Evolutionary conservation across 2,113 vertebrate species (phyloP), one percentile per base, ranked within the genome.

Genomic region (Morone chrysops): DNA sequence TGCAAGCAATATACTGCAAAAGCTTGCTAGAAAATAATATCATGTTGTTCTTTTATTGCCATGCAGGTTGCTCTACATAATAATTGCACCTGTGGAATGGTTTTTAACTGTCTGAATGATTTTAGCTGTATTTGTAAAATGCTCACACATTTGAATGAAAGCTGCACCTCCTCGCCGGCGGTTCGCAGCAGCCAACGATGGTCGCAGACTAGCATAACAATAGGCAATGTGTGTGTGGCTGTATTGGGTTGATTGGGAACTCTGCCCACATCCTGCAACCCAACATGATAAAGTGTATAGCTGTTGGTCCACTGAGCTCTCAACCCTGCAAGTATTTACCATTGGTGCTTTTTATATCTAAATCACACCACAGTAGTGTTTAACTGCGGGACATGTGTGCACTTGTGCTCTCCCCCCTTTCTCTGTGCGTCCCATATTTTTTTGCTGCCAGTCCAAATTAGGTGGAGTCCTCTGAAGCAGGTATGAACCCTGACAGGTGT

Each of bases 401-500:
- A 76, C 90, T 92, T 89, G 91, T 92, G 70, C 82, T 72, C 67
- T 57, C 65, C 36, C 62, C 77, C 56, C 73, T 43, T 50, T 86
- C 60, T 56, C 25, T 74, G 60, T 89, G 40, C 83, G 70, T 59
- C 54, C 73, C 75, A 17, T 75, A 73, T 86, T 76, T 87, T 90
- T 87, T 8, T 70, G 75, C 90, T 89, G 86, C 86, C 92, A 88
- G 87, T 56, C 83, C 72, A 76, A 85, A 88, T 85, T 91, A 93
- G 82, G 86, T 65, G 91, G 90, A 92, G 84, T 82, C 89, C 56
- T 75, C 87, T 93, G 85, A 90, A 70, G 86, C 90, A 86, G 89
- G 93, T 93, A 93, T 87, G 93, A 92, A 89, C 78, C 68, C 85
- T 87, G 83, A 86, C 82, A 82, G 78, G 67, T 83, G 83, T 82